Evolutionary conservation across 2,888 invertebrate genomes (phyloP).

Genomic region (Glyphotaelius pellucidus): DNA sequence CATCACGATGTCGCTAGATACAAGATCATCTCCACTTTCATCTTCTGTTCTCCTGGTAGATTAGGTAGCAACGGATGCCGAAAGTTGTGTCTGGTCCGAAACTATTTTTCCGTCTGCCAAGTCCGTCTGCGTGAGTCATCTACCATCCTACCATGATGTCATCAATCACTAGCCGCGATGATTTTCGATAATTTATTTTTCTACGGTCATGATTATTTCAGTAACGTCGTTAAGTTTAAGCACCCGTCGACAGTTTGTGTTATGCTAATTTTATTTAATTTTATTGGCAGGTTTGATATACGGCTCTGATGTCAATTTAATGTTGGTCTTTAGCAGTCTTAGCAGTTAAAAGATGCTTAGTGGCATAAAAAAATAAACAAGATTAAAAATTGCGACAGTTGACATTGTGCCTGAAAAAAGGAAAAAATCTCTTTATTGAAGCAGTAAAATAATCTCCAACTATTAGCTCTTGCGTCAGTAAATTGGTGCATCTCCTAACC

Average conservation of each 20-base stretch:
- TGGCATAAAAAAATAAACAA: not conserved
- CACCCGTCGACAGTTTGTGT: not conserved
- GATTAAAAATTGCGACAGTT: not conserved
- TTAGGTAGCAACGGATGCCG: slow-evolving; percentile 42
- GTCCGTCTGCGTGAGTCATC: not conserved
- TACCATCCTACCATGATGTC: not conserved
- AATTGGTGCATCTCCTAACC: too few relatives aligned
- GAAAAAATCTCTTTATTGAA: too few relatives aligned
- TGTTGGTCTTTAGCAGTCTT: not conserved
- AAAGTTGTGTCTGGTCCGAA: slow-evolving; percentile 23
- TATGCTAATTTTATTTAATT: not conserved
- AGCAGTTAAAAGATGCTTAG: not conserved
- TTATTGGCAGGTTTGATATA: not conserved
- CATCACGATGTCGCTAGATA: not conserved
- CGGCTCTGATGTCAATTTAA: not conserved
- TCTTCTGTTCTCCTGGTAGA: slow-evolving; percentile 52
- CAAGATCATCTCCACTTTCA: slow-evolving; percentile 2
- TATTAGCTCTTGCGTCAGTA: not conserved
- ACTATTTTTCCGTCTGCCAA: slow-evolving; percentile 18
- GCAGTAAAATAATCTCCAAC: not conserved
- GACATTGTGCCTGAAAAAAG: too few relatives aligned
- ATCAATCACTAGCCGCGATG: not conserved
- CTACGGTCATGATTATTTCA: not conserved
- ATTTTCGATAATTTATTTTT: not conserved
- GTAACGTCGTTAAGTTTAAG: not conserved